Evolutionary conservation across 2,888 invertebrate species (phyloP).

Genomic region (Clostera curtula): DNA sequence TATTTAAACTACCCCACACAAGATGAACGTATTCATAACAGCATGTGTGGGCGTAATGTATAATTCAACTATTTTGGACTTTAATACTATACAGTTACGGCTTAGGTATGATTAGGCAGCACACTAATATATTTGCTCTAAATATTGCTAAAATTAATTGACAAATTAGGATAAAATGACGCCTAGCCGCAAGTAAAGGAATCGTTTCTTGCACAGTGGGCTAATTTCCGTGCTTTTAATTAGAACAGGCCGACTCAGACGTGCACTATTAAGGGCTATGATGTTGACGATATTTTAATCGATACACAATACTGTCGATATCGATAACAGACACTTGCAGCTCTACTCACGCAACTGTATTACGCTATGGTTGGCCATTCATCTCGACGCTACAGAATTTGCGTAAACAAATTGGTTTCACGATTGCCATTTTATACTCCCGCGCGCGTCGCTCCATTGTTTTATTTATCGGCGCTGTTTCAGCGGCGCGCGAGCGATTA

Average conservation of each 20-base stretch:
- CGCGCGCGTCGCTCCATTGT: constrained; percentile 70
- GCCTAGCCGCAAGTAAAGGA: no score
- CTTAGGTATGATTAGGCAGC: no score
- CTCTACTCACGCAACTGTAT: constrained; percentile 57
- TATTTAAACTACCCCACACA: constrained; percentile 45
- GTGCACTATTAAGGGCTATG: neutral
- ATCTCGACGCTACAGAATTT: constrained; percentile 74
- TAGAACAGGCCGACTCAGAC: no score
- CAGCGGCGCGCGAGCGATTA: constrained; percentile 68
- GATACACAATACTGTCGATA: constrained; percentile 16
- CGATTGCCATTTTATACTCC: constrained; percentile 75
- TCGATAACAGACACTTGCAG: constrained; percentile 33
- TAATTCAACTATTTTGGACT: constrained; percentile 4
- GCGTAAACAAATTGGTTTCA: constrained; percentile 76
- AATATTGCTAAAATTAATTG: no score
- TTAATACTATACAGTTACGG: constrained; percentile 18
- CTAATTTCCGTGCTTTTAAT: no score
- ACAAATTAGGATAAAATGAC: no score
- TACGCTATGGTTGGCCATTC: constrained; percentile 72
- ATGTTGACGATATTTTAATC: neutral
- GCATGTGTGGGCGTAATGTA: constrained; percentile 23
- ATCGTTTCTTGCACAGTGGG: no score
- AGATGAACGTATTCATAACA: constrained; percentile 44
- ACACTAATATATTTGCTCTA: no score
- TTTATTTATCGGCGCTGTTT: constrained; percentile 73